A percentile compares a stretch with the other conserved stretches of the same genome.
Evolutionary conservation across 2,113 vertebrate genomes (phyloP).

Genomic region (Misgurnus mizolepis): DNA sequence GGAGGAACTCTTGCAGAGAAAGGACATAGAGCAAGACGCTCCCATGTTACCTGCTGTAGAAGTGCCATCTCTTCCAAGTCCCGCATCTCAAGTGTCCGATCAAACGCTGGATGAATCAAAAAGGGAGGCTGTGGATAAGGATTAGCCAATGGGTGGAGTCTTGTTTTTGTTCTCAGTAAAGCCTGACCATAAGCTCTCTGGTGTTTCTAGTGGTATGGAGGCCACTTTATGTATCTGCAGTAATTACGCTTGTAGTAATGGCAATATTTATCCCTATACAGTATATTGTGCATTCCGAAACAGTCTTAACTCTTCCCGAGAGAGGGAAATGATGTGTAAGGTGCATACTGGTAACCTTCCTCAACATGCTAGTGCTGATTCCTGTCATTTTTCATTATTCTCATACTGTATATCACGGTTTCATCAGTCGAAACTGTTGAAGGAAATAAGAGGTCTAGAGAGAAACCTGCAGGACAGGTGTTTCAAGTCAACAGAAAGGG

Average conservation of each 20-base stretch:
- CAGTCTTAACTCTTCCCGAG: slow-evolving; percentile 71
- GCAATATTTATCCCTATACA: slow-evolving; percentile 77
- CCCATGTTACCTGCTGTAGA: slow-evolving; percentile 63
- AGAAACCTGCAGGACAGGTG: slow-evolving; percentile 78
- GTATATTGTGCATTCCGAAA: slow-evolving; percentile 79
- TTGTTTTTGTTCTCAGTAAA: slow-evolving; percentile 26
- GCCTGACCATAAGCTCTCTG: slow-evolving; percentile 53
- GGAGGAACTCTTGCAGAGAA: slow-evolving; percentile 76
- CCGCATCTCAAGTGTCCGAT: slow-evolving; percentile 66
- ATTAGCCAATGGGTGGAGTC: slow-evolving; percentile 66
- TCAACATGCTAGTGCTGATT: slow-evolving; percentile 65
- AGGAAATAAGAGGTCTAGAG: slow-evolving; percentile 41
- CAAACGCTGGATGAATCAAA: slow-evolving; percentile 73
- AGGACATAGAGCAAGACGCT: slow-evolving; percentile 68
- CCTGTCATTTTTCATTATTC: slow-evolving; percentile 56
- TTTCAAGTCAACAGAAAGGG: slow-evolving; percentile 28
- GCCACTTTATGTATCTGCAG: slow-evolving; percentile 79
- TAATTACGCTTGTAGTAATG: slow-evolving; percentile 79
- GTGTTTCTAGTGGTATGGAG: slow-evolving; percentile 71
- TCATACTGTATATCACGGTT: slow-evolving; percentile 46
- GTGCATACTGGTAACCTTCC: slow-evolving; percentile 66
- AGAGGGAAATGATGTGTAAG: slow-evolving; percentile 59
- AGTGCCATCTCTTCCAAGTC: slow-evolving; percentile 64
- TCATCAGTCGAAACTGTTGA: slow-evolving; percentile 42
- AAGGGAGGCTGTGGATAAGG: slow-evolving; percentile 75